Evolutionary conservation across 2,797 vertebrate genomes (phyloP).

Genomic region (Cottoperca gobio): DNA sequence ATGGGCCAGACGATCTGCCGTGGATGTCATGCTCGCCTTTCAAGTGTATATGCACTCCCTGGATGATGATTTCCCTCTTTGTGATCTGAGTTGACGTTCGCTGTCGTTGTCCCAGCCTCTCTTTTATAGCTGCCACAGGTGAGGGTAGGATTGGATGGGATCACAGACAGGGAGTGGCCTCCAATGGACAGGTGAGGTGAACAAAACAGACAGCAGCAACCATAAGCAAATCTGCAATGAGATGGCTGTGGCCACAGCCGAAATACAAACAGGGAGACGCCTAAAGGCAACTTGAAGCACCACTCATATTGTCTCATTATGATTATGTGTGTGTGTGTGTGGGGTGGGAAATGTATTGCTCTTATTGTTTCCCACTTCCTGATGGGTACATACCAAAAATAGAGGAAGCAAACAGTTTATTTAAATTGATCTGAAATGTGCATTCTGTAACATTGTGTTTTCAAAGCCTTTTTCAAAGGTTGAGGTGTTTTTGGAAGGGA

Average conservation of each 20-base stretch:
- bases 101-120: constrained; percentile 14
- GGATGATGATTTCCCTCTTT: constrained; percentile 5
- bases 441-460: not conserved
- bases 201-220: constrained; percentile 44
- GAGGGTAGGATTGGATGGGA: constrained; percentile 14
- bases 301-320: not conserved
- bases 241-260: constrained; percentile 45
- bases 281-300: constrained; percentile 36
- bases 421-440: not conserved
- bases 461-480: not conserved
- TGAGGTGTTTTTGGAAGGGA: not conserved
- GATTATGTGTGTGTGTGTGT: not conserved
- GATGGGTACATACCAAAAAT: not conserved
- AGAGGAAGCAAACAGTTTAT: not conserved
- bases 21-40: constrained; percentile 77
- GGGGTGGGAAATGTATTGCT: not conserved
- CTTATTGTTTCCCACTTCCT: not conserved
- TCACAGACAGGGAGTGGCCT: constrained; percentile 61
- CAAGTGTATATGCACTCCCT: not conserved
- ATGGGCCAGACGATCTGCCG: constrained; percentile 69
- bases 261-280: constrained; percentile 72
- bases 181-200: constrained; percentile 50
- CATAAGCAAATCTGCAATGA: constrained; percentile 50
- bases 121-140: constrained; percentile 51
- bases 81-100: constrained; percentile 4